Evolutionary conservation across 2,888 invertebrate genomes (phyloP), one percentile per base, ranked within the genome.

Genomic region (Troides helena): DNA sequence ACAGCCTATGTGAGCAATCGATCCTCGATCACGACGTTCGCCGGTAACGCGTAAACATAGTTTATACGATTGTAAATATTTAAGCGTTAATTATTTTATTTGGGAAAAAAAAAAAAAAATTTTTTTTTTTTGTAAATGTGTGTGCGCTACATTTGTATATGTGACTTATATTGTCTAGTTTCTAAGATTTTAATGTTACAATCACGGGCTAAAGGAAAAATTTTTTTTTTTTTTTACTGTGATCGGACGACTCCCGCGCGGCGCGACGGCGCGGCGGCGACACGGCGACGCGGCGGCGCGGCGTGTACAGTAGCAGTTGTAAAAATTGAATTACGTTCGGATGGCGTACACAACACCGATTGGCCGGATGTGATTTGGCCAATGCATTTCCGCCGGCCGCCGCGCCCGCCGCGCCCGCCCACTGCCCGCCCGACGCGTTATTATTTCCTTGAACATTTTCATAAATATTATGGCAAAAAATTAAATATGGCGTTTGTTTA

Each of bases 131-230:
- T 91, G 89, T 90, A 89, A 85, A 91, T 90, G 89, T 90, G 90
- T 87, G 91, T 88, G 87, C 82, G 83, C 81, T 79, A 81, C 84
- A 30, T 50, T 81, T 88, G 89, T 91, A 89, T 86, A 88, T 89
- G 89, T 91, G 88, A 85, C 81, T 81, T 82, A 78, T 80, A 84
- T 81, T 84, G 81, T 82, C 77, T 85, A 83, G 82, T 71, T 75
- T 77, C 58, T 73, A 75, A 73, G 74, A 67, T 73, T 69, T 1
- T 58, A 73, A 59, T 67, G 73, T 72, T 73, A 57, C 70, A 58
- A 53, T 72, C 68, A 70, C 74, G 68, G 61, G 58, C 71, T 61
- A 59, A 71, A 68, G 66, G 3, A 30, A 30, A 30, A 30, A 30
- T 30, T 30, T 30, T 30, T 30, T 25, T 25, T 25, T 25, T 25